A percentile compares a stretch with the other conserved stretches of the same genome.
Conservation (phyloP, 2,797 vertebrate species). For the Pseudopleuronectes americanus region DNA sequence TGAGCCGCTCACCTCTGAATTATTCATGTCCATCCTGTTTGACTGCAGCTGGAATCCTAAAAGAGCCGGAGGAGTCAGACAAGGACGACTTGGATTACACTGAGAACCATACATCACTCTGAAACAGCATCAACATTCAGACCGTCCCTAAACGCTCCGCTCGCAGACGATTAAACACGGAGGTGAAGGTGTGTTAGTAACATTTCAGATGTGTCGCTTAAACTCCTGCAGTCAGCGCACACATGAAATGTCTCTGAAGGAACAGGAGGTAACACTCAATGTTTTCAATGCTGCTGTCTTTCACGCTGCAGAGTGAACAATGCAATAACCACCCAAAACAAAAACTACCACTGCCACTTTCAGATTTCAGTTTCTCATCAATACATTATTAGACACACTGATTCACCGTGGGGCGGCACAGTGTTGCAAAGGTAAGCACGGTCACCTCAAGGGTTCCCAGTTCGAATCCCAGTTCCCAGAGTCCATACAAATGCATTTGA, state of each 20-base stretch:
- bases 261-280: not conserved
- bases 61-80: slow-evolving; percentile 50
- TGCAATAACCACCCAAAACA: too few species aligned
- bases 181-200: slow-evolving; percentile 19
- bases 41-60: slow-evolving; percentile 60
- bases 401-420: too few species aligned
- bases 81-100: slow-evolving; percentile 50
- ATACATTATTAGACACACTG: too few species aligned
- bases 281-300: too few species aligned
- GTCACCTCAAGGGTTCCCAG: too few species aligned
- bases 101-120: slow-evolving; percentile 31
- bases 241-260: not conserved
- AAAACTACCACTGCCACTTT: too few species aligned
- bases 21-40: slow-evolving; percentile 56
- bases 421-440: too few species aligned
- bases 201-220: not conserved
- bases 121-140: slow-evolving; percentile 29
- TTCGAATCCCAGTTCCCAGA: too few species aligned
- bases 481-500: too few species aligned
- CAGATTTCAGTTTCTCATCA: too few species aligned
- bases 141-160: slow-evolving; percentile 28
- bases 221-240: slow-evolving; percentile 8
- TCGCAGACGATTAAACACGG: slow-evolving; percentile 44
- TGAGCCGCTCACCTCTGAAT: slow-evolving; percentile 44
- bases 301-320: too few species aligned